phyloP scores from a whole-genome alignment of 1,140 invertebrate species.

The Matsumurasca onukii region DNA sequence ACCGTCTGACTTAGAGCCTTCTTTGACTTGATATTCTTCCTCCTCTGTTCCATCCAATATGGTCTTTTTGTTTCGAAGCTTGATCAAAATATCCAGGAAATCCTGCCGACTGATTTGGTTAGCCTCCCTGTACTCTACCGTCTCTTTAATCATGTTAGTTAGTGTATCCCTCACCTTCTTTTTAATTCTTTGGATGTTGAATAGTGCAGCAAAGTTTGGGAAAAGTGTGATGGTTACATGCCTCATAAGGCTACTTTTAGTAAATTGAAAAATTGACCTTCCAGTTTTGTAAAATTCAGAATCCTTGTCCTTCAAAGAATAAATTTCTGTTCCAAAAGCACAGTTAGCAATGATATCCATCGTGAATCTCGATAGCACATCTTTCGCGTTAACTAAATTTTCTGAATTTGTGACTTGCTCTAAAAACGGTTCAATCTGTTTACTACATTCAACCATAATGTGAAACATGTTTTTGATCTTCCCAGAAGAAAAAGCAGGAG shows the following conservation, averaged over 20 bases:
- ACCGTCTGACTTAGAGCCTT: not conserved
- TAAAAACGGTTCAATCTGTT: conserved; percentile 13
- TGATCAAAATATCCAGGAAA: conserved; percentile 56
- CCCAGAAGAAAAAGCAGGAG: conserved; percentile 60
- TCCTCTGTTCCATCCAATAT: not conserved
- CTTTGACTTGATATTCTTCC: not conserved
- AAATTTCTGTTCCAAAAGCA: conserved; percentile 48
- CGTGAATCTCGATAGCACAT: conserved; percentile 12
- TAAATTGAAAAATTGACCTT: not conserved
- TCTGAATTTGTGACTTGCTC: not conserved
- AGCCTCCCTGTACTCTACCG: conserved; percentile 52
- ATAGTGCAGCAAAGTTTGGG: conserved; percentile 6
- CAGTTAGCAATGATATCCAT: conserved; percentile 53
- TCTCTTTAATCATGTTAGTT: conserved; percentile 53
- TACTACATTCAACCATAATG: conserved; percentile 50
- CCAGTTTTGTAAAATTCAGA: conserved; percentile 43
- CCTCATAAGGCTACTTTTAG: conserved; percentile 1
- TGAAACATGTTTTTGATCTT: conserved; percentile 61
- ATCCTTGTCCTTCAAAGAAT: conserved; percentile 46
- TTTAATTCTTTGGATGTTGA: not conserved
- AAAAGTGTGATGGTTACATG: not conserved
- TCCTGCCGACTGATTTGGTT: conserved; percentile 54
- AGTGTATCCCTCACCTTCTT: conserved; percentile 48
- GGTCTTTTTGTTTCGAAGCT: conserved; percentile 48
- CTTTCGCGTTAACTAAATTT: conserved; percentile 8